These are phyloP conservation scores for Xiphophorus couchianus DNA, from an alignment of 2,113 vertebrate species.

Conservation along the genomic window DNA sequence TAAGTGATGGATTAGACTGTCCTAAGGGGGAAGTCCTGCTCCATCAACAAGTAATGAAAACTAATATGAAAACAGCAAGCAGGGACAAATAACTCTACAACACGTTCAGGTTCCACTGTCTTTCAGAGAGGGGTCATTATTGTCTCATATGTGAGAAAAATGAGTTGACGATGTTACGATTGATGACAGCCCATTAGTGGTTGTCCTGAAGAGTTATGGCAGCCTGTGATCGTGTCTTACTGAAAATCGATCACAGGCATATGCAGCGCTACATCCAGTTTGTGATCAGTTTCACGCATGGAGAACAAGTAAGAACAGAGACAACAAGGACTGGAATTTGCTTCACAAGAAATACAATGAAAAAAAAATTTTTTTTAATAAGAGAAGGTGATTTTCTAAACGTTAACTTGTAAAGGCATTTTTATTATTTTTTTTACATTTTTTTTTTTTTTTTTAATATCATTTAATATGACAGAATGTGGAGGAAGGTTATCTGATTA, in stretches of 20 bases:
- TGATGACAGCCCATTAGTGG: constrained; percentile 68
- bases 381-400: too few relatives aligned
- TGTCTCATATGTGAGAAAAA: constrained; percentile 59
- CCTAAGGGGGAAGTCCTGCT: constrained; percentile 67
- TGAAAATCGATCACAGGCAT: constrained; percentile 63
- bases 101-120: constrained; percentile 33
- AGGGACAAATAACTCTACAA: constrained; percentile 55
- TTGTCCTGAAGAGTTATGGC: constrained; percentile 64
- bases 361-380: neutral
- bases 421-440: too few relatives aligned
- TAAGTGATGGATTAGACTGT: constrained; percentile 68
- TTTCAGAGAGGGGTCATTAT: constrained; percentile 59
- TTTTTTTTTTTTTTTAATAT: too few relatives aligned
- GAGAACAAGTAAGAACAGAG: neutral
- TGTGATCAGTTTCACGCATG: constrained; percentile 18
- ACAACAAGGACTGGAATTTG: neutral
- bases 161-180: constrained; percentile 63
- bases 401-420: too few relatives aligned
- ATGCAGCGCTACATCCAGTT: constrained; percentile 40
- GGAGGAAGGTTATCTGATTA: too few relatives aligned
- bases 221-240: constrained; percentile 54
- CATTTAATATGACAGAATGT: too few relatives aligned
- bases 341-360: neutral
- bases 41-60: constrained; percentile 74
- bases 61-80: constrained; percentile 69